phyloP scores from a whole-genome alignment of 2,113 vertebrate genomes.

The Albula glossodonta region DNA sequence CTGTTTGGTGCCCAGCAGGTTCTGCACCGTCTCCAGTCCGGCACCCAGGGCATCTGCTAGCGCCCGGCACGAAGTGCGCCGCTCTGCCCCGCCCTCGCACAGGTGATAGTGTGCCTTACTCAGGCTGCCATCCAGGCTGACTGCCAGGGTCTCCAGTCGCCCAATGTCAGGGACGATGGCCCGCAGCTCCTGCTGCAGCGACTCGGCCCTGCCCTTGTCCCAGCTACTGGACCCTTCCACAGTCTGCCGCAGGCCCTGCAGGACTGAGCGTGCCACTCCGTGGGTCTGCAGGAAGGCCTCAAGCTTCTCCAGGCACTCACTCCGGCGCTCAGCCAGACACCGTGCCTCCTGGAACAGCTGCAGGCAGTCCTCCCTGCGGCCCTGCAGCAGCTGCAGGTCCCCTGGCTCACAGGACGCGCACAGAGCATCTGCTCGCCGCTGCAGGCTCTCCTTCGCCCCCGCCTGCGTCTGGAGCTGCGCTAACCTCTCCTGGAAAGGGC shows the following conservation, averaged over 20 bases:
- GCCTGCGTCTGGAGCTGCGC: slow-evolving; percentile 68
- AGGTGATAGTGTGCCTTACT: slow-evolving; percentile 87
- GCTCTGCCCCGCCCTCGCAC: slow-evolving; percentile 60
- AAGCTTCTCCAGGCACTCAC: slow-evolving; percentile 72
- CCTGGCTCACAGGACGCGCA: slow-evolving; percentile 67
- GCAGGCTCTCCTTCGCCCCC: slow-evolving; percentile 66
- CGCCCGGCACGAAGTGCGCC: slow-evolving; percentile 82
- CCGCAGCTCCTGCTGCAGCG: slow-evolving; percentile 72
- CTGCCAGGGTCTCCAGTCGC: slow-evolving; percentile 74
- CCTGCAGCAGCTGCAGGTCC: slow-evolving; percentile 76
- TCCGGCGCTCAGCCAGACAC: slow-evolving; percentile 74
- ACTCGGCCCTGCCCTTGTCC: slow-evolving; percentile 76
- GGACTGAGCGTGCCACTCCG: slow-evolving; percentile 40
- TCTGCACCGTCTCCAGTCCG: slow-evolving; percentile 82
- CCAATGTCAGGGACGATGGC: slow-evolving; percentile 68
- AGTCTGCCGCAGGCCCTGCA: slow-evolving; percentile 71
- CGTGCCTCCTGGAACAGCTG: slow-evolving; percentile 81
- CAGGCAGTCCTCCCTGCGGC: slow-evolving; percentile 80
- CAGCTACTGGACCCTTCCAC: slow-evolving; percentile 81
- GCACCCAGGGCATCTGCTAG: slow-evolving; percentile 70
- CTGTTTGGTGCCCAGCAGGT: slow-evolving; percentile 86
- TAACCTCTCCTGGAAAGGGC: slow-evolving; percentile 72
- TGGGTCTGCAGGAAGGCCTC: slow-evolving; percentile 72
- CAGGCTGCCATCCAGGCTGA: slow-evolving; percentile 77
- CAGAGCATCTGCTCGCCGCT: slow-evolving; percentile 69